Evolutionary conservation across 92 coral and sea anemone species (phyloP).

Genomic region (Actinernus sp.): DNA sequence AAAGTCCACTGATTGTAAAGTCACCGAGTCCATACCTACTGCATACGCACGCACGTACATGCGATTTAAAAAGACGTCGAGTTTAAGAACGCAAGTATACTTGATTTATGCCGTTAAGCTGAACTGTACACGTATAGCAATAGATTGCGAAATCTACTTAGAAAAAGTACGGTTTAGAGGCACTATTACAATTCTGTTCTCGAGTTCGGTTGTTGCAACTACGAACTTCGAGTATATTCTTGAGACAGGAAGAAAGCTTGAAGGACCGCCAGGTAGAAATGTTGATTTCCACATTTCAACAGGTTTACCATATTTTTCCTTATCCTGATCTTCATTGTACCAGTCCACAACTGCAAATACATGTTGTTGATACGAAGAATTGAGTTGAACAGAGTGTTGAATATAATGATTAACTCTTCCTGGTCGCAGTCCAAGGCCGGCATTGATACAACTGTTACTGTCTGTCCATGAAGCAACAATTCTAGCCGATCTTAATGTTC

Average conservation of each 20-base stretch:
- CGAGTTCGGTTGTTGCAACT: no score
- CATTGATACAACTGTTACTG: slow-evolving; percentile 9
- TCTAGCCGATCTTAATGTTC: slow-evolving; percentile 38
- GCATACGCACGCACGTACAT: no score
- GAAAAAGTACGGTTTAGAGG: no score
- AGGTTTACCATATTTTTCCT: slow-evolving; percentile 30
- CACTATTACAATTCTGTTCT: no score
- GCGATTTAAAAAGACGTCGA: no score
- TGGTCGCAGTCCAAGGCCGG: slow-evolving; percentile 18
- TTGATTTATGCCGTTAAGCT: no score
- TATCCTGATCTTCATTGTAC: slow-evolving; percentile 15
- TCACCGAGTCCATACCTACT: no score
- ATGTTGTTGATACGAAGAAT: slow-evolving; percentile 13
- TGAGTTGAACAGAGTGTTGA: slow-evolving; percentile 6
- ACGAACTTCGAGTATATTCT: slow-evolving; percentile 18
- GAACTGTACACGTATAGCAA: no score
- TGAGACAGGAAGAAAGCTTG: slow-evolving; percentile 14
- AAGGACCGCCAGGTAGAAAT: slow-evolving; percentile 4
- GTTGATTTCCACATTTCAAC: slow-evolving; percentile 16
- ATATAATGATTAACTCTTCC: slow-evolving; percentile 32
- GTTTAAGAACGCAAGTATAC: no score
- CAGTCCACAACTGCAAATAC: slow-evolving; percentile 29
- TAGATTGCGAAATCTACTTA: no score
- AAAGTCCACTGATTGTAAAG: no score
- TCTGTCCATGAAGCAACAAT: slow-evolving; percentile 42